phyloP scores from a whole-genome alignment of 2,113 vertebrate species.

The Bambusicola thoracicus region DNA sequence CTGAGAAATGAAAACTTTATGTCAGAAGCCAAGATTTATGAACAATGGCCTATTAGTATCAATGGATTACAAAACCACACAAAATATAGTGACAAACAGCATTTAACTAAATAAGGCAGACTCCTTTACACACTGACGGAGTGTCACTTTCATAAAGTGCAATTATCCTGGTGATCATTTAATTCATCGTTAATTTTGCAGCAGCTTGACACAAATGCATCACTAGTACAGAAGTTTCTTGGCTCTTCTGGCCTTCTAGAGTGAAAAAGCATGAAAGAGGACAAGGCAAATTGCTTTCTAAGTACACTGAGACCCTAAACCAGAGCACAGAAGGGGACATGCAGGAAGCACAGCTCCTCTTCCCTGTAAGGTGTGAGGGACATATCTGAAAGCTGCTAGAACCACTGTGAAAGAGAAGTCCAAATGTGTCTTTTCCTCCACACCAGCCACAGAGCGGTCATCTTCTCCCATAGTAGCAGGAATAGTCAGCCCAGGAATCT shows the following conservation, averaged over 20 bases:
- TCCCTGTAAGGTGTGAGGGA: neutral
- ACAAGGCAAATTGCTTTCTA: neutral
- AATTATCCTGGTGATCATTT: neutral
- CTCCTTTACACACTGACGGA: neutral
- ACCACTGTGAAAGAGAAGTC: neutral
- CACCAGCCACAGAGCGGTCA: neutral
- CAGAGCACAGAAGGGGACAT: fast-evolving
- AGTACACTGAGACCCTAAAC: neutral
- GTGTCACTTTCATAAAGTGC: neutral
- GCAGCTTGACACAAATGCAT: neutral
- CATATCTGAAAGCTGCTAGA: neutral
- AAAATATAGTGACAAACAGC: neutral
- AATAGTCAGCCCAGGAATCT: neutral
- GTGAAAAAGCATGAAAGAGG: neutral
- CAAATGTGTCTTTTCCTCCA: neutral
- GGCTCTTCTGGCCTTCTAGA: neutral
- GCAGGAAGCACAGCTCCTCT: neutral
- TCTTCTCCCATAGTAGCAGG: neutral
- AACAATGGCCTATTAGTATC: neutral
- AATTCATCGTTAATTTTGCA: constrained; percentile 14
- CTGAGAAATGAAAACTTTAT: neutral
- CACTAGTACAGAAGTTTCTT: neutral
- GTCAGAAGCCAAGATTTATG: neutral
- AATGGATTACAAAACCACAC: neutral
- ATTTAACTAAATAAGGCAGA: neutral